Base-by-base conservation (phyloP, 2,797 vertebrate species). In the Lacerta viridis region DNA sequence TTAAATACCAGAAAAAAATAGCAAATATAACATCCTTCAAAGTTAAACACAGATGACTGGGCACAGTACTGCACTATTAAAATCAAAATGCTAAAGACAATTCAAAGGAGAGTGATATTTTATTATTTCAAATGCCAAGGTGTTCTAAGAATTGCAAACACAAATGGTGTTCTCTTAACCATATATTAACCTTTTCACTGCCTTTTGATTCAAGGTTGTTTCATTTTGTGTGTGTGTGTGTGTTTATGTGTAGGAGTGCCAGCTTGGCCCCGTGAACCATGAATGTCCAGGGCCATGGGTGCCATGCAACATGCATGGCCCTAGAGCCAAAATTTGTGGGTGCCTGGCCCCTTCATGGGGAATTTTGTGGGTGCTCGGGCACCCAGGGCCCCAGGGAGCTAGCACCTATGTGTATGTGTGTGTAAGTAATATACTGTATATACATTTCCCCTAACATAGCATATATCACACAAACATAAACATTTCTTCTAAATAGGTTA, bases 81-180 rank as follows among this genome's bases (percentile, higher is more conserved):
- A 41, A 77, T 83, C 33, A 83, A 83, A 90, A 92, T 7, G 20
- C 55, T 85, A 71, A 90, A 88, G 83, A 17, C 13, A 66, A 83
- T 66, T 61, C 29, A 41, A 20, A 41, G n/a, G 36, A 66, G 23
- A 41, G 80, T 46, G 2, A 0, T 15, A 10, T 72, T 82, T 68
- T 33, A 55, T 85, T 75, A 59, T 81, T 90, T 59, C 18, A 68
- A 86, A 81, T 25, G n/a, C 9, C 80, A 74, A 76, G 33, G 13
- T 1, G 3, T 46, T 3, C 79, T 36, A 83, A 61, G 78, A 92
- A 89, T 20, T 80, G 1, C 8, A 77, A 87, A 23, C 7, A 87
- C 23, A 8, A 88, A 39, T 15, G 4, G 7, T 0, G 0, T 68
- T 87, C 72, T 61, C 83, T 3, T 79, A 79, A 13, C 27, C 10